Conservation (phyloP, 2,113 vertebrate species). For the Rousettus leschenaultii region DNA sequence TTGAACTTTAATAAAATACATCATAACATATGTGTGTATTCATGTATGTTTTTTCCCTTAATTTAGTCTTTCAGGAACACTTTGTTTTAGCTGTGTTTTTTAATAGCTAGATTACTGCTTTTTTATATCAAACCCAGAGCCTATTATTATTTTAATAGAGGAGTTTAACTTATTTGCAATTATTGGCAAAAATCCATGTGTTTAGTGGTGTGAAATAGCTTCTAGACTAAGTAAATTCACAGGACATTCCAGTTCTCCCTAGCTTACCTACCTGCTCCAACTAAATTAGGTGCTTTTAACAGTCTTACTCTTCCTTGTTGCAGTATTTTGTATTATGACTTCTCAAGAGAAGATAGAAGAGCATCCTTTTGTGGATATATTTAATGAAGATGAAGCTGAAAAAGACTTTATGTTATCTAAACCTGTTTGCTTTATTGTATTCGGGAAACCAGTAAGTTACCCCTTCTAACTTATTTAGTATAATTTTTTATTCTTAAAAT, state of each 20-base stretch:
- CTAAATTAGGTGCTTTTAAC: neutral
- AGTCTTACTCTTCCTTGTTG: neutral
- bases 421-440: slow-evolving; percentile 89
- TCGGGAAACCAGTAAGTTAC: slow-evolving; percentile 93
- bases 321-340: slow-evolving; percentile 53
- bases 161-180: slow-evolving; percentile 38
- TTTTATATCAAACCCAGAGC: neutral
- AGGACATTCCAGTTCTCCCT: neutral
- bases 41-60: neutral
- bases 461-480: slow-evolving; percentile 30
- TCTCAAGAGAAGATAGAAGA: slow-evolving; percentile 52
- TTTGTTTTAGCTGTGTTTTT: neutral
- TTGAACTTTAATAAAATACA: neutral
- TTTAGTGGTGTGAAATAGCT: neutral
- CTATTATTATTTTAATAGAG: neutral
- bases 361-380: slow-evolving; percentile 83
- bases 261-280: neutral
- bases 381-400: slow-evolving; percentile 92
- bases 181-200: neutral
- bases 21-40: neutral
- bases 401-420: slow-evolving; percentile 85
- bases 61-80: neutral
- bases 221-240: neutral
- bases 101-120: neutral
- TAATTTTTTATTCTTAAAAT: neutral